These are phyloP conservation scores for Platyura marginata DNA, from an alignment of 1,140 invertebrate species.

Conservation along the genomic window DNA sequence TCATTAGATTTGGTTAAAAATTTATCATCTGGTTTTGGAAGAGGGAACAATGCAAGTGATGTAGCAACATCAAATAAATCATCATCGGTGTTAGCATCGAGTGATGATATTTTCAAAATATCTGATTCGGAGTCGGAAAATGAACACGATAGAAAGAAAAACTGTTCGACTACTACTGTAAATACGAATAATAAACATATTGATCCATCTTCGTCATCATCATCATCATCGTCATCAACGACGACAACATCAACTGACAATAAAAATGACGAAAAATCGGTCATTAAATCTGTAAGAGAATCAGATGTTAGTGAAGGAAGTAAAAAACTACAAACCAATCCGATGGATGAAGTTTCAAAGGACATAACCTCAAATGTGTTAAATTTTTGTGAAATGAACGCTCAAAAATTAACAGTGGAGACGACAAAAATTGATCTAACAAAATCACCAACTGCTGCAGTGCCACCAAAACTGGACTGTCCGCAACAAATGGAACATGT, in stretches of 20 bases:
- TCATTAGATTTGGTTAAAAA: no score
- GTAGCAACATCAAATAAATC: neutral
- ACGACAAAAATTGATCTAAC: neutral
- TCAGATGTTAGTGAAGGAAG: neutral
- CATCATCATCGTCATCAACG: no score
- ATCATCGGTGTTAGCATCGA: no score
- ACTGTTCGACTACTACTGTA: no score
- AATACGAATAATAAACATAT: no score
- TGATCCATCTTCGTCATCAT: no score
- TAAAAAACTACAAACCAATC: neutral
- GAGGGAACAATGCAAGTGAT: neutral
- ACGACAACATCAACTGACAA: no score
- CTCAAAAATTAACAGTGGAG: neutral
- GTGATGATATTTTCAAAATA: no score
- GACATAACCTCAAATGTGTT: neutral
- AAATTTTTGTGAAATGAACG: no score
- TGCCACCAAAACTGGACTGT: neutral
- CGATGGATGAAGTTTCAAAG: neutral
- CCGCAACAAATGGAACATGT: neutral
- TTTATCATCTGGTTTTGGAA: neutral
- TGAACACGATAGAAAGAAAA: no score
- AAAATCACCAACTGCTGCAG: neutral
- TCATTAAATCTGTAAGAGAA: conserved; percentile 1
- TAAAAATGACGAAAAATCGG: neutral
- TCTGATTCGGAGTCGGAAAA: no score